phyloP scores from a whole-genome alignment of 2,797 vertebrate species.

The Mastacembelus armatus region DNA sequence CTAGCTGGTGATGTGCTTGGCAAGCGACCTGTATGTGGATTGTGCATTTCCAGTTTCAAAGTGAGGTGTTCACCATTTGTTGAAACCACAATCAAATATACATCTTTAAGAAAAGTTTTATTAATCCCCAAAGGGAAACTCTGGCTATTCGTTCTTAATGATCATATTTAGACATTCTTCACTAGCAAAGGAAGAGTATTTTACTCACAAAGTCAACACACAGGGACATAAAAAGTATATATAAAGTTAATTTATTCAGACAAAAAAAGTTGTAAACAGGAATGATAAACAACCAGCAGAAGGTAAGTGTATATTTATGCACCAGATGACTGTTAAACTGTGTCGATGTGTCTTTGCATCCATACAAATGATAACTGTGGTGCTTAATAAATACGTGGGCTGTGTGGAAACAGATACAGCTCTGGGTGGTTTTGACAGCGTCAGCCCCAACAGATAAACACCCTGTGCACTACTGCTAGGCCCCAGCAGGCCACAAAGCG shows the following conservation, averaged over 20 bases:
- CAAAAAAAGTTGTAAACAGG: not conserved
- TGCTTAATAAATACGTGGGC: no score
- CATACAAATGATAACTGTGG: not conserved
- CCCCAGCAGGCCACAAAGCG: constrained; percentile 55
- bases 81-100: not conserved
- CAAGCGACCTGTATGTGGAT: not conserved
- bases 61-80: not conserved
- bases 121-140: no score
- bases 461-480: constrained; percentile 56
- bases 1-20: not conserved
- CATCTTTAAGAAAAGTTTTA: not conserved
- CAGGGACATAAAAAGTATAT: not conserved
- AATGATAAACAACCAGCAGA: no score
- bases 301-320: no score
- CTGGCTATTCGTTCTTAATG: no score
- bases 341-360: not conserved
- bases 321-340: not conserved
- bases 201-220: not conserved
- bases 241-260: no score
- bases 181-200: not conserved
- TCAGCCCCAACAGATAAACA: constrained; percentile 70
- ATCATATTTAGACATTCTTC: no score
- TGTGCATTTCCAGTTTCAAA: not conserved
- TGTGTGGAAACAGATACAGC: not conserved
- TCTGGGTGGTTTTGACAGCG: constrained; percentile 48